These are phyloP conservation scores for Geothlypis trichas DNA, from an alignment of 2,113 vertebrate species.

Conservation along the genomic window DNA sequence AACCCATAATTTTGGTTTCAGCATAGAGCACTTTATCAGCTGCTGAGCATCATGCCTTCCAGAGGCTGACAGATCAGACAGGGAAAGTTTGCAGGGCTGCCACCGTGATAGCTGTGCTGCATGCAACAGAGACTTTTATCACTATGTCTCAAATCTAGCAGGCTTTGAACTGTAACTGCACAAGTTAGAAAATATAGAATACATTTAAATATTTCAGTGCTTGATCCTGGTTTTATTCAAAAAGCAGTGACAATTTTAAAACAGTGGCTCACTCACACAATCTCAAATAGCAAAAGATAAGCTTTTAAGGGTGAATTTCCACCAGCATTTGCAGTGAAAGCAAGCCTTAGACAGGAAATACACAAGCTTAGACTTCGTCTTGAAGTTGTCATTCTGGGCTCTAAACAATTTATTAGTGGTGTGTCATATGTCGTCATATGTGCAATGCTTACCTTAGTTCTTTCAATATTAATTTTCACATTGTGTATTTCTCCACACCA, in stretches of 20 bases:
- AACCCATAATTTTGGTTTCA: slow-evolving; percentile 56
- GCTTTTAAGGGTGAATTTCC: neutral
- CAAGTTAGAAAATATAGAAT: neutral
- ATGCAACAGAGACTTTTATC: neutral
- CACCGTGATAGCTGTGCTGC: neutral
- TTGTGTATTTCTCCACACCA: neutral
- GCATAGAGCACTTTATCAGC: slow-evolving; percentile 26
- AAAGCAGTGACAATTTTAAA: neutral
- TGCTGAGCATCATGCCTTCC: slow-evolving; percentile 5
- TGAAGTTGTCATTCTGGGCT: neutral
- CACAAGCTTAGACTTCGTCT: neutral
- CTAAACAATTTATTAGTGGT: neutral
- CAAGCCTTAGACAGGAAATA: neutral
- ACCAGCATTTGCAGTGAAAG: neutral
- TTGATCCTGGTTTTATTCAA: neutral
- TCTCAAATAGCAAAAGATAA: neutral
- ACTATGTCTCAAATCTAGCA: neutral
- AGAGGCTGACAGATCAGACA: slow-evolving; percentile 32
- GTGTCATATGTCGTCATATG: neutral
- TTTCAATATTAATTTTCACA: neutral
- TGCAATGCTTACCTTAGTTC: neutral
- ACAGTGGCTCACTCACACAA: neutral
- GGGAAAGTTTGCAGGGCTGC: slow-evolving; percentile 2
- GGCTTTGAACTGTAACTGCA: neutral
- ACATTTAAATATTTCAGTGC: neutral